phyloP scores from a whole-genome alignment of 1,140 invertebrate genomes.

The Drosophila gunungcola region DNA sequence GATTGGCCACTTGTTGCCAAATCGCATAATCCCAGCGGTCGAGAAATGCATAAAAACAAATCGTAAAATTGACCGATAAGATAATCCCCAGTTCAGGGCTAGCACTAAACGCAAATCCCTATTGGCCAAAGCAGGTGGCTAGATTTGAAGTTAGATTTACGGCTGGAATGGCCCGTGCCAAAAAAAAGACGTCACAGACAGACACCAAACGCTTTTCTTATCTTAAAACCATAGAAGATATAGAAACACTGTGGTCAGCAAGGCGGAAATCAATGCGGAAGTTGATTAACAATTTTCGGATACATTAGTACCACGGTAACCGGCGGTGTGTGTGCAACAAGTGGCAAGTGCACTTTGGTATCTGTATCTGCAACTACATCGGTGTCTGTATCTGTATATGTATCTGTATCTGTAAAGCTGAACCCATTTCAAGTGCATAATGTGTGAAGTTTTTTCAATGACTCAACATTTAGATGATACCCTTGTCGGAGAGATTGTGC shows the following conservation, averaged over 20 bases:
- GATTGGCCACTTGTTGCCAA: slow-evolving; percentile 34
- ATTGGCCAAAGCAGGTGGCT: slow-evolving; percentile 36
- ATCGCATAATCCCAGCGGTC: slow-evolving; percentile 49
- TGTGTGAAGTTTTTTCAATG: slow-evolving; percentile 17
- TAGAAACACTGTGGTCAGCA: slow-evolving; percentile 1
- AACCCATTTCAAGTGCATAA: slow-evolving; percentile 21
- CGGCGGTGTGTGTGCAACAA: slow-evolving; percentile 24
- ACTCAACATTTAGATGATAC: slow-evolving; percentile 3
- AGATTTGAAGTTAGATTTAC: slow-evolving; percentile 63
- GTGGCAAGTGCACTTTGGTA: slow-evolving; percentile 21
- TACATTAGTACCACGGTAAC: slow-evolving; percentile 24
- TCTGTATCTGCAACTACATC: slow-evolving; percentile 13
- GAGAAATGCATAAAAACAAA: slow-evolving; percentile 55
- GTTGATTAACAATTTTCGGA: slow-evolving; percentile 18
- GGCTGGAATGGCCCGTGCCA: slow-evolving; percentile 44
- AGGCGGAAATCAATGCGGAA: slow-evolving; percentile 47
- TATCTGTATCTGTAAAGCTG: slow-evolving; percentile 8
- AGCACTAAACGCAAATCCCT: slow-evolving; percentile 33
- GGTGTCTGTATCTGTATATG: slow-evolving; percentile 1
- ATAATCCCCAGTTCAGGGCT: slow-evolving; percentile 55
- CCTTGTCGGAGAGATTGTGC: background rate
- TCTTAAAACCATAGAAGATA: slow-evolving; percentile 27
- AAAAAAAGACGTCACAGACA: slow-evolving; percentile 35
- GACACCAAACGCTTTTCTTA: slow-evolving; percentile 23
- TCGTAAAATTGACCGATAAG: slow-evolving; percentile 64